Base-by-base conservation (phyloP, 2,888 invertebrate species). In the Sinhomidia bicolor region DNA sequence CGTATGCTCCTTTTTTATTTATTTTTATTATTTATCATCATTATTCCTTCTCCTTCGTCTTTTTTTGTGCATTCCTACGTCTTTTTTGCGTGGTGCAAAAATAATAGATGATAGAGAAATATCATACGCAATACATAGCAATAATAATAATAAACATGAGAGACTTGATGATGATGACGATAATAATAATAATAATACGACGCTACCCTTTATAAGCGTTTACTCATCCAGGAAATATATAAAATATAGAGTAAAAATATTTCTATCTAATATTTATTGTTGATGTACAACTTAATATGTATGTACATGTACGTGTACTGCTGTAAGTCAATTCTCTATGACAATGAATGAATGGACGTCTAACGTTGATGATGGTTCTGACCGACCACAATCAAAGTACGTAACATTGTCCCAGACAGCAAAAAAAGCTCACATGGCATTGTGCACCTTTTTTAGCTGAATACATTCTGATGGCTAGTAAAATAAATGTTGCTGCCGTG, bases 151-250 rank as follows among this genome's bases (percentile, higher is more conserved):
- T 44, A 47, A 71, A 71, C 9, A 44, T 23, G 44, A 17, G 51
- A 47, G 65, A 32, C 36, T 36, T 82, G 68, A 62, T 44, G 32
- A 47, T 51, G 41, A 78, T 26, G 54, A 76, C 17, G 54, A 29
- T 9, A 12, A 32, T 41, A 44, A n/a, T n/a, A n/a, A n/a, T n/a
- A n/a, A n/a, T n/a, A n/a, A n/a, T 41, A 47, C 10, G 78, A 54
- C 12, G 1, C 14, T 74, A 62, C 62, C 29, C 3, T 17, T 44
- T 81, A 62, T 47, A 14, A 44, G 29, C 79, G 41, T 68, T 79
- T 54, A 44, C 68, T 71, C 86, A 81, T 81, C 81, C 80, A 86
- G 86, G 86, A 86, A 86, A 86, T 81, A 62, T 74, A 68, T 32
- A 17, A 68, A 26, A 36, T 29, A 68, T 68, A 6, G 68, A 17